Conservation (phyloP, 30 jellyfish, hydroid and myxozoan genomes). For the Aurelia aurita region DNA sequence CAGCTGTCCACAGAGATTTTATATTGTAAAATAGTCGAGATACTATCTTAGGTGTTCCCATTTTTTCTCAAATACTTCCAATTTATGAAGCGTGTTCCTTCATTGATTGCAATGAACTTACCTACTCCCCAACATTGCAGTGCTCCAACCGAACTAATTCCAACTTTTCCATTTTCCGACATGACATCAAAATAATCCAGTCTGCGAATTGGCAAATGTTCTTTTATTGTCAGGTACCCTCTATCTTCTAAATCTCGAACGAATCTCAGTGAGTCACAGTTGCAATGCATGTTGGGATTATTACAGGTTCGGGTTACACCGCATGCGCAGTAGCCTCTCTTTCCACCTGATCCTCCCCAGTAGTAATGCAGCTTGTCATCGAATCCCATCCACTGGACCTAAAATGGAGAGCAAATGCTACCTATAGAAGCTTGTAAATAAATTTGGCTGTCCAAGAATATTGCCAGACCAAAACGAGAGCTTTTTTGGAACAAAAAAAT, state of each 20-base stretch:
- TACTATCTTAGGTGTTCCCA: too few relatives aligned
- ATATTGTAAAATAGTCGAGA: too few relatives aligned
- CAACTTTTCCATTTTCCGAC: constrained; percentile 72
- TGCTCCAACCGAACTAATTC: constrained; percentile 87
- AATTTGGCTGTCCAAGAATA: too few relatives aligned
- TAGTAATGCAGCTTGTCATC: constrained; percentile 95
- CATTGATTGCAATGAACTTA: background rate
- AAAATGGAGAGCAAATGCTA: constrained; percentile 6
- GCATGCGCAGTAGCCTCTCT: constrained; percentile 94
- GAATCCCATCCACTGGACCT: constrained; percentile 97
- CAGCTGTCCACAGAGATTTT: too few relatives aligned
- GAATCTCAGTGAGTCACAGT: constrained; percentile 76
- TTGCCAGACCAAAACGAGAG: too few relatives aligned
- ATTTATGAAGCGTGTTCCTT: too few relatives aligned
- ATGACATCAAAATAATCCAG: constrained; percentile 84
- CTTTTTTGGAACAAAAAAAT: too few relatives aligned
- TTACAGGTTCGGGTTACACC: constrained; percentile 82
- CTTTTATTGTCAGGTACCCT: constrained; percentile 88
- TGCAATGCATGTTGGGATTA: constrained; percentile 62
- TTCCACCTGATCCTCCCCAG: constrained; percentile 96
- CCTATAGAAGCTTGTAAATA: too few relatives aligned
- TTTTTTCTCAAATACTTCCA: too few relatives aligned
- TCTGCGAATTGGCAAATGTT: constrained; percentile 94
- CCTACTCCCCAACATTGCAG: constrained; percentile 94
- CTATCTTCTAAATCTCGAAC: constrained; percentile 59